Base-by-base conservation (phyloP, 1,140 invertebrate genomes). In the Aethina tumida region DNA sequence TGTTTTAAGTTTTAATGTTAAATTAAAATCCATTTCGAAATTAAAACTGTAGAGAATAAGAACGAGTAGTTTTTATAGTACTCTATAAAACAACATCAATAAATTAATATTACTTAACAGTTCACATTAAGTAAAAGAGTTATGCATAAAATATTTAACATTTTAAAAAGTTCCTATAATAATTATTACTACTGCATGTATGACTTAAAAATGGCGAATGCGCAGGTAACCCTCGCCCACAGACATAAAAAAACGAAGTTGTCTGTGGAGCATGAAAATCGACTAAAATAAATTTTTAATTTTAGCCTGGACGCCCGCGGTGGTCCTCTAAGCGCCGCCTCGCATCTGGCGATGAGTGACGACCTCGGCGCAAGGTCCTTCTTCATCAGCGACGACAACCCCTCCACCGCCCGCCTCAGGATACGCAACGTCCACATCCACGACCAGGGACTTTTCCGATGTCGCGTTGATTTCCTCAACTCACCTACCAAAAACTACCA, bases 391-490 rank as follows among this genome's bases (percentile, higher is more conserved):
- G 75, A 74, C 43, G 73, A 79, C 45, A 63, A 69, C 31, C 71
- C 74, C 9, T 73, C 77, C 44, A 73, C 70, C 44, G 79, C 83
- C 2, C 73, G 76, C 48, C 65, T 89, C 30, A 75, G 76, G 35
- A 76, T 90, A 32, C 74, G 77, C 50, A 75, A 79, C 39, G 80
- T 86, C 18, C 73, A 71, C 27, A 63, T 69, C 27, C 68, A 70
- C 10, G 86, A 91, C 49, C 81, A 87, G 50, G 85, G 84, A 2
- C 59, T 84, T 8, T 89, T 84, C 56, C 71, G 78, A 49, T 91
- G 87, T 57, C 68, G 87, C 40, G 81, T 91, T 16, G 88, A 92
- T 62, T 91, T 87, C 52, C 70, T 81, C 25, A 78, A 88, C 55
- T 83, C 83, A 1, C 86, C 86, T 2, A 91, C 87, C 1, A 73